These are phyloP conservation scores for Mizuhopecten yessoensis DNA, from an alignment of 1,140 invertebrate species.

Conservation along the genomic window DNA sequence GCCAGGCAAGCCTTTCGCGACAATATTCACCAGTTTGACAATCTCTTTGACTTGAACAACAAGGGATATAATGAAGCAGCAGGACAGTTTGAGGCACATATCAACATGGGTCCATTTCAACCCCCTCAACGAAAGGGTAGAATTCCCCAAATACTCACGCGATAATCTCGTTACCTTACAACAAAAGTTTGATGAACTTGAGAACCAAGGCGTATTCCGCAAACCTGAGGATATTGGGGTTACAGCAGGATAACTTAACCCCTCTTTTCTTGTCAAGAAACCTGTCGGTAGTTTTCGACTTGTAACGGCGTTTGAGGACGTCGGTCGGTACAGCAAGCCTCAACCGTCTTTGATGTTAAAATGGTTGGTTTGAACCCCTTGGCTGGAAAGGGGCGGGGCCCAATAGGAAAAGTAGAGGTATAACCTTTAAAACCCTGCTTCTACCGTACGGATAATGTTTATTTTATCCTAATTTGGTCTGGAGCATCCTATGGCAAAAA, in stretches of 20 bases:
- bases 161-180: slow-evolving; percentile 54
- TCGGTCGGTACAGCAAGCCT: slow-evolving; percentile 52
- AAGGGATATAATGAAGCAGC: slow-evolving; percentile 60
- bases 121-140: slow-evolving; percentile 58
- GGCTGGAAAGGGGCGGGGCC: too few species aligned
- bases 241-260: slow-evolving; percentile 56
- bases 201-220: slow-evolving; percentile 51
- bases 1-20: background rate
- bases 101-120: slow-evolving; percentile 58
- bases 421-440: too few species aligned
- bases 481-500: too few species aligned
- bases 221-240: slow-evolving; percentile 59
- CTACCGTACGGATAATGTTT: too few species aligned
- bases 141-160: slow-evolving; percentile 60
- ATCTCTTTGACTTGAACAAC: slow-evolving; percentile 54
- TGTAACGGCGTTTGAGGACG: slow-evolving; percentile 44
- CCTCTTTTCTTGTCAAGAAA: slow-evolving; percentile 62
- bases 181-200: slow-evolving; percentile 61
- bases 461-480: too few species aligned
- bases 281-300: slow-evolving; percentile 36
- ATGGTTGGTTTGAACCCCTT: too few species aligned
- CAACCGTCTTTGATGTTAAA: slow-evolving; percentile 49
- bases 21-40: background rate
- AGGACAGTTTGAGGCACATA: slow-evolving; percentile 57
- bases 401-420: too few species aligned